Percentiles rank a stretch among this genome's conserved stretches.
Evolutionary conservation across 2,113 vertebrate genomes (phyloP).

Genomic region (Tichodroma muraria): DNA sequence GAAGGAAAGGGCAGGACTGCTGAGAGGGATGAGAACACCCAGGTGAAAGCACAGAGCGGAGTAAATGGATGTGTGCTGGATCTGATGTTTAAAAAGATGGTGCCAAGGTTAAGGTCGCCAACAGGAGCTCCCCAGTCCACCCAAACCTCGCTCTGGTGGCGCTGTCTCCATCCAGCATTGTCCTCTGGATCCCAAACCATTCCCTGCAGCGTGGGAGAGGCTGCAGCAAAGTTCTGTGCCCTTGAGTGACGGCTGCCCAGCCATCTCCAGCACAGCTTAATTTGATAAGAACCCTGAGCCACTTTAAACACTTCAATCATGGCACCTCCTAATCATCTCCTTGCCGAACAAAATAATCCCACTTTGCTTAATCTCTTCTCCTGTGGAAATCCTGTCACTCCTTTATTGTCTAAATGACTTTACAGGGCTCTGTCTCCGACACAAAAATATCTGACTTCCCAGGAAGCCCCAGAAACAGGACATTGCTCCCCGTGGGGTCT

Average conservation of each 20-base stretch:
- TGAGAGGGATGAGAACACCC: not conserved
- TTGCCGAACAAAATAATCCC: constrained; percentile 62
- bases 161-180: not conserved
- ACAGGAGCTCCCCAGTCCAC: not conserved
- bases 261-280: constrained; percentile 37
- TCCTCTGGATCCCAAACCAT: not conserved
- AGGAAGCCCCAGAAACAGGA: not conserved
- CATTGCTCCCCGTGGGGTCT: not conserved
- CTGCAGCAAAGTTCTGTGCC: not conserved
- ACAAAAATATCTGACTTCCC: not conserved
- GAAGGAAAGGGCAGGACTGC: not conserved
- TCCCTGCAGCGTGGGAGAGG: not conserved
- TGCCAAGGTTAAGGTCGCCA: not conserved
- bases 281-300: constrained; percentile 57
- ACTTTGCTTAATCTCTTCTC: constrained; percentile 57
- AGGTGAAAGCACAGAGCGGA: not conserved
- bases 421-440: not conserved
- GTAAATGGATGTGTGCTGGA: not conserved
- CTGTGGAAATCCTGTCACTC: constrained; percentile 52
- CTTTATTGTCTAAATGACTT: constrained; percentile 47
- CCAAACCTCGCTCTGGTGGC: not conserved
- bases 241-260: constrained; percentile 11
- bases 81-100: not conserved
- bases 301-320: constrained; percentile 61
- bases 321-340: constrained; percentile 53